phyloP scores from a whole-genome alignment of 2,113 vertebrate species.

The Pheucticus melanocephalus region DNA sequence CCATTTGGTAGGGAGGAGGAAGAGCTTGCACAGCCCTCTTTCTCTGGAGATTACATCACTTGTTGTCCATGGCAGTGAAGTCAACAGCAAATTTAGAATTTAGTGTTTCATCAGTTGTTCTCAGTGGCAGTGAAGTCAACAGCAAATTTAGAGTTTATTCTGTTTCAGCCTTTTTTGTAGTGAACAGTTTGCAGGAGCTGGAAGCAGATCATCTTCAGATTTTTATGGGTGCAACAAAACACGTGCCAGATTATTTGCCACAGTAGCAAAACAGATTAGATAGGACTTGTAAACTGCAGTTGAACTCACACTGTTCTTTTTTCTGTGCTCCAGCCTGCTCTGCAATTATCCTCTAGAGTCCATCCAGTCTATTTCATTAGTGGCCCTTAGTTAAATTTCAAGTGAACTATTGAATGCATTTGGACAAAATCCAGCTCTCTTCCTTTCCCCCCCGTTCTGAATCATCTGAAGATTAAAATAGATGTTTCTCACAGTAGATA shows the following conservation, averaged over 20 bases:
- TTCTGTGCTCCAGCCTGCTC: background rate
- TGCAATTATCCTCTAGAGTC: slow-evolving; percentile 2
- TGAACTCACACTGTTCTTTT: background rate
- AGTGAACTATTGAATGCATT: slow-evolving; percentile 11
- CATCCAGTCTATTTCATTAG: slow-evolving; percentile 9
- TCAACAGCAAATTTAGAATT: background rate
- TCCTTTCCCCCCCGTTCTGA: background rate
- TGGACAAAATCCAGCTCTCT: slow-evolving; percentile 25
- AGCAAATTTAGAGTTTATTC: background rate
- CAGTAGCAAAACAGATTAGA: background rate
- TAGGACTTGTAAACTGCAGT: background rate
- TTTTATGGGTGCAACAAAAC: background rate
- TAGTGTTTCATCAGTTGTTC: too few relatives aligned
- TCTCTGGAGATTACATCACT: background rate
- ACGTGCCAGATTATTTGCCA: background rate
- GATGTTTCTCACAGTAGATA: slow-evolving; percentile 14
- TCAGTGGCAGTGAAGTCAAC: background rate
- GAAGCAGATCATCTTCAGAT: background rate
- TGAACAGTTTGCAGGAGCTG: background rate
- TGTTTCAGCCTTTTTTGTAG: background rate
- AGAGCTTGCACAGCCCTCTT: background rate
- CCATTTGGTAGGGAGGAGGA: background rate
- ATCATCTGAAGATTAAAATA: slow-evolving; percentile 44
- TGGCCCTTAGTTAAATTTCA: slow-evolving; percentile 23
- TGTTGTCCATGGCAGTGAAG: background rate